These are phyloP conservation scores for Archocentrus centrarchus DNA, from an alignment of 2,113 vertebrate genomes.

Conservation along the genomic window DNA sequence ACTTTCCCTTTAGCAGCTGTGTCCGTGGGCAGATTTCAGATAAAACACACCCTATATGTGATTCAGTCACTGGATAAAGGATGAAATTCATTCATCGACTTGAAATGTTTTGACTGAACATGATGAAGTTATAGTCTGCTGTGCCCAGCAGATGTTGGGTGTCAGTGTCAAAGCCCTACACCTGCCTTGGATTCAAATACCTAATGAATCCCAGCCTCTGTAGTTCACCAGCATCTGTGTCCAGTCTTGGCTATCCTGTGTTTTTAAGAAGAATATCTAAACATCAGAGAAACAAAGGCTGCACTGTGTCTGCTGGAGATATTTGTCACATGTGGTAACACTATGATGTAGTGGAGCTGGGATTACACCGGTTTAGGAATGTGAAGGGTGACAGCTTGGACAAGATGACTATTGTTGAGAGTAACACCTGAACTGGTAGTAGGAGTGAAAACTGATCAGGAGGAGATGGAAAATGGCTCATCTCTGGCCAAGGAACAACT, in stretches of 20 bases:
- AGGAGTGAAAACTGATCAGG: constrained; percentile 54
- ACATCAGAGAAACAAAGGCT: constrained; percentile 65
- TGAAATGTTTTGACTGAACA: background rate
- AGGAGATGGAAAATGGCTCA: constrained; percentile 36
- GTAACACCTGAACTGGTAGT: constrained; percentile 62
- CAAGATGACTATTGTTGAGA: constrained; percentile 72
- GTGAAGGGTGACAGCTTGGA: constrained; percentile 67
- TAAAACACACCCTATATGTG: constrained; percentile 1
- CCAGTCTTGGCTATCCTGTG: constrained; percentile 32
- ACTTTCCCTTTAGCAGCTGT: constrained; percentile 10
- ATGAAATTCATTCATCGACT: background rate
- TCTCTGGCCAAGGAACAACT: constrained; percentile 38
- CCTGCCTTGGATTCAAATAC: constrained; percentile 46
- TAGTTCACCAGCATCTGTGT: constrained; percentile 38
- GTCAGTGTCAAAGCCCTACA: constrained; percentile 27
- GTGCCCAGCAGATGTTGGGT: constrained; percentile 42
- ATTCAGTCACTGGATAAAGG: background rate
- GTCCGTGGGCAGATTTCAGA: constrained; percentile 9
- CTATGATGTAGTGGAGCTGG: constrained; percentile 69
- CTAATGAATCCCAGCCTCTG: constrained; percentile 26
- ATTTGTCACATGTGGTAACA: constrained; percentile 73
- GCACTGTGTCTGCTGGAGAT: constrained; percentile 64
- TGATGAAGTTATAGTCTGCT: background rate
- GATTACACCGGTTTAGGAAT: constrained; percentile 72
- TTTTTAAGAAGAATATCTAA: constrained; percentile 60